These are phyloP conservation scores for Megalops atlanticus DNA, from an alignment of 2,113 vertebrate species.

Conservation along the genomic window DNA sequence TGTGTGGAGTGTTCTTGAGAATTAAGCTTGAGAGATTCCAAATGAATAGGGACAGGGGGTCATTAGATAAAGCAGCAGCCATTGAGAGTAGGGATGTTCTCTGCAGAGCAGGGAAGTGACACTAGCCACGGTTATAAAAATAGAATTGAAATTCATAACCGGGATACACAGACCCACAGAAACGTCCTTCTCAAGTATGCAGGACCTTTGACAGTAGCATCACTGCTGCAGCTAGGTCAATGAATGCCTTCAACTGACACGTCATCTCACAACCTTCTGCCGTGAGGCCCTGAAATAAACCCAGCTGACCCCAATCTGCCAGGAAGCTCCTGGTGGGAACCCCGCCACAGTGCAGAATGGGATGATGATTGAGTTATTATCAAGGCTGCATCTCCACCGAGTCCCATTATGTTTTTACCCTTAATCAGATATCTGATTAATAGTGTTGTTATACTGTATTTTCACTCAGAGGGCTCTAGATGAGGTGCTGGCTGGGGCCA, in stretches of 20 bases:
- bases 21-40: conserved; percentile 51
- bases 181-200: conserved; percentile 29
- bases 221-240: conserved; percentile 9
- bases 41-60: conserved; percentile 47
- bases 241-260: not conserved
- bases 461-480: not conserved
- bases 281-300: not conserved
- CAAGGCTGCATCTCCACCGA: not conserved
- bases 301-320: not conserved
- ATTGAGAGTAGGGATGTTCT: conserved; percentile 40
- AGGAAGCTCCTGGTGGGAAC: not conserved
- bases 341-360: not conserved
- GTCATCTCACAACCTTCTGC: not conserved
- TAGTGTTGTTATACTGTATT: conserved; percentile 16
- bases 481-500: conserved; percentile 5
- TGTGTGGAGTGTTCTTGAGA: conserved; percentile 61
- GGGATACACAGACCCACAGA: conserved; percentile 9
- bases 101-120: conserved; percentile 46
- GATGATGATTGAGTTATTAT: not conserved
- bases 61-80: conserved; percentile 39
- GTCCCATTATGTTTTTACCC: not conserved
- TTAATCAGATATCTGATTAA: conserved; percentile 11
- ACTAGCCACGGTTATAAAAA: conserved; percentile 42
- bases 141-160: conserved; percentile 40
- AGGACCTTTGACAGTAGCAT: conserved; percentile 20